Evolutionary conservation across 2,113 vertebrate species (phyloP).

Genomic region (Phasianus colchicus): DNA sequence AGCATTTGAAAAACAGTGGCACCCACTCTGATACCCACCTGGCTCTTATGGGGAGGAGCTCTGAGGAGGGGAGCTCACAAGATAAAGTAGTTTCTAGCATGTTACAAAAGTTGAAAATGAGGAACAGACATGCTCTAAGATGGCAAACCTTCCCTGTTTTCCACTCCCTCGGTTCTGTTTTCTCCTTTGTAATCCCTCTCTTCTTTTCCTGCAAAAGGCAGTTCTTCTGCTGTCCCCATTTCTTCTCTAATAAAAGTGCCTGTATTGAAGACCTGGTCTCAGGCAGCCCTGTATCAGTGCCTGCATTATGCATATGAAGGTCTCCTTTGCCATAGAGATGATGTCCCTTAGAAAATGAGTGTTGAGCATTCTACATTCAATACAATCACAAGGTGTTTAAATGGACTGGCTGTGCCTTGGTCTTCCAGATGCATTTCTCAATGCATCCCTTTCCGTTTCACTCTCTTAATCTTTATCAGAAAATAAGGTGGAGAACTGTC

Average conservation of each 20-base stretch:
- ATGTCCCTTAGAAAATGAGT: background rate
- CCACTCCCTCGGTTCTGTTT: background rate
- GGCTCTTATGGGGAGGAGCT: background rate
- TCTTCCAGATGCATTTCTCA: background rate
- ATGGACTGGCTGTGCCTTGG: accelerated
- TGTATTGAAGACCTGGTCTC: accelerated
- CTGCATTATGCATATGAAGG: accelerated
- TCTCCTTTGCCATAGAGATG: accelerated
- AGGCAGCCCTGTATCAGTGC: background rate
- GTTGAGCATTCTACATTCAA: background rate
- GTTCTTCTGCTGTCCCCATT: background rate
- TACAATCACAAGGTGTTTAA: background rate
- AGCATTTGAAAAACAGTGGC: background rate
- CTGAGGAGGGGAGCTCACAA: background rate
- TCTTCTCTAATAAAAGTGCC: background rate
- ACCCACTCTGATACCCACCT: accelerated
- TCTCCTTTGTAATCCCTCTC: background rate
- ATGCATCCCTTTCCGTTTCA: background rate
- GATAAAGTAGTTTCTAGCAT: background rate
- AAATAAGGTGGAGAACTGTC: background rate
- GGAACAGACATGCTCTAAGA: background rate
- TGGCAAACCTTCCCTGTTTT: background rate
- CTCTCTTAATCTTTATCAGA: background rate
- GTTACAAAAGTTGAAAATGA: background rate
- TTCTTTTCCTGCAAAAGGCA: background rate